Evolutionary conservation across 2,888 invertebrate species (phyloP).

Genomic region (Reticulitermes lucifugus): DNA sequence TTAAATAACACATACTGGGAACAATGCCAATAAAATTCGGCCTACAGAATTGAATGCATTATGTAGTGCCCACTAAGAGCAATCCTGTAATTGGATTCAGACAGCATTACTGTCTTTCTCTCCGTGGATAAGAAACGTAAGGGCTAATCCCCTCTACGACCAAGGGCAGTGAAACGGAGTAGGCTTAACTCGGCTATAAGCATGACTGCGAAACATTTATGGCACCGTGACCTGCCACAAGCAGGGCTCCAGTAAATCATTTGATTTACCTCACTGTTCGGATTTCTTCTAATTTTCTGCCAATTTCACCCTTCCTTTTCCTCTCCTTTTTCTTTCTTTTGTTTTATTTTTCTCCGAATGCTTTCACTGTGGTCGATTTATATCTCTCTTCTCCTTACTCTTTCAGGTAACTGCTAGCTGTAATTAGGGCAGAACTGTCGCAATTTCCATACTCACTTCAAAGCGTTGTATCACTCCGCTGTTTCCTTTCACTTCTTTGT

Average conservation of each 20-base stretch:
- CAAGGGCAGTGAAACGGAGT: background rate
- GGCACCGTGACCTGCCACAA: conserved; percentile 4
- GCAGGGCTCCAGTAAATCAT: background rate
- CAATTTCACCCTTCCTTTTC: background rate
- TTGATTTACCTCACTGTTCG: background rate
- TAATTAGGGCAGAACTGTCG: too few relatives aligned
- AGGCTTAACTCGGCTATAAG: background rate
- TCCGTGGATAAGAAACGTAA: background rate
- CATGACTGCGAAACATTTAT: background rate
- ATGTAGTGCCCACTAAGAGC: too few relatives aligned
- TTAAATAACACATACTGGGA: too few relatives aligned
- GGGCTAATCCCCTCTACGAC: background rate
- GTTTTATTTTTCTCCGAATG: background rate
- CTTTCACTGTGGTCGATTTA: background rate
- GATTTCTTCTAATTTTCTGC: background rate
- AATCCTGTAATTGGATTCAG: too few relatives aligned
- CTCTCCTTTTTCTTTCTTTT: background rate
- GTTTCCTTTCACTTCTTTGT: too few relatives aligned
- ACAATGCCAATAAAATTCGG: too few relatives aligned
- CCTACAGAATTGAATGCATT: too few relatives aligned
- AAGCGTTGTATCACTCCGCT: too few relatives aligned
- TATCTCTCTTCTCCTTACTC: background rate
- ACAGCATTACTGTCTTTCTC: too few relatives aligned
- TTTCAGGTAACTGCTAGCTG: background rate
- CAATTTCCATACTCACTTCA: too few relatives aligned